Conservation (phyloP, 2,113 vertebrate species). For the Ammospiza caudacuta region DNA sequence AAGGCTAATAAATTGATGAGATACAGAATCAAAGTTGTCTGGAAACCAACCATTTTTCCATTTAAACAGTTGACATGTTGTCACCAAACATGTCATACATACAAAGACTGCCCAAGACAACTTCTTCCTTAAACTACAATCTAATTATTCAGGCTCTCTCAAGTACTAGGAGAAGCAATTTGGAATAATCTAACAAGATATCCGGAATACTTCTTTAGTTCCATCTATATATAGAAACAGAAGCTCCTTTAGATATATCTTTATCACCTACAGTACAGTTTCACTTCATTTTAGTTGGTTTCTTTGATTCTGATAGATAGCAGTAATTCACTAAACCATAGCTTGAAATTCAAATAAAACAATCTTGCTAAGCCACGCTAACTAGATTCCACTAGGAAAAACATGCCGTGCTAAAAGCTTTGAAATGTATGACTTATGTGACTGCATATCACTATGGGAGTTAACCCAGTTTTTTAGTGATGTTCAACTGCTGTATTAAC, state of each 20-base stretch:
- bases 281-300: not conserved
- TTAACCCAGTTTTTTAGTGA: conserved; percentile 17
- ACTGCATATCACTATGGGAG: not conserved
- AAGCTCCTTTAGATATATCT: not conserved
- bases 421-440: conserved; percentile 36
- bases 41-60: not conserved
- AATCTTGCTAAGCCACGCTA: not conserved
- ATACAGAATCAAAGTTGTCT: not conserved
- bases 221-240: not conserved
- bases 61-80: not conserved
- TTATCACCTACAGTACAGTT: not conserved
- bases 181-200: not conserved
- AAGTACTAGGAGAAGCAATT: not conserved
- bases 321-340: not conserved
- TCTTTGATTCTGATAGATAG: not conserved
- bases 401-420: not conserved
- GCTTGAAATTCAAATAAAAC: not conserved
- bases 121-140: not conserved
- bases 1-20: not conserved
- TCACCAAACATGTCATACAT: not conserved
- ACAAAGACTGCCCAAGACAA: not conserved
- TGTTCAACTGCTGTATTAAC: not conserved
- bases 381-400: not conserved
- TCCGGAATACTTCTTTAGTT: not conserved
- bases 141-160: not conserved